Base-by-base conservation (phyloP, 2,888 invertebrate species). In the Platycheirus rosarum region DNA sequence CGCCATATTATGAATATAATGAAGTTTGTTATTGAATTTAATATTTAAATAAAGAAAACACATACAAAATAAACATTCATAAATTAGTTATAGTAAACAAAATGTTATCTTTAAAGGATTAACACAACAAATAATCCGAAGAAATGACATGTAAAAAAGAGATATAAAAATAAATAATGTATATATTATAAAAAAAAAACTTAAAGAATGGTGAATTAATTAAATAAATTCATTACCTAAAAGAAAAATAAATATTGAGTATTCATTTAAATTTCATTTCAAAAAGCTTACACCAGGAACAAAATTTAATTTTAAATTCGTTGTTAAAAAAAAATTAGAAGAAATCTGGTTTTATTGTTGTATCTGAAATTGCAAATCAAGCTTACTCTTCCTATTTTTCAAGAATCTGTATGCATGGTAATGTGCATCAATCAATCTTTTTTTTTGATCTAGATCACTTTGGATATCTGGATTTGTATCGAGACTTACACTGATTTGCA, bases 1-100 rank as follows among this genome's bases (percentile, higher is more conserved):
- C 68, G 82, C 82, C 82, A 82, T 82, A 77, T 82, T 49, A 68
- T 42, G 66, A 35, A 37, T 44, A 68, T 29, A 78, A 65, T 65
- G 55, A 76, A 80, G 66, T 80, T 80, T 80, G 80, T 80, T 80
- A 76, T 80, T 63, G 63, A 73, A 80, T 80, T 60, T 57, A 80
- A 70, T 80, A 69, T 69, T 65, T 65, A 75, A 80, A 75, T 69
- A 62, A 62, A 46, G 13, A 26, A 65, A 60, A 9, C 23, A 53
- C 2, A 32, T 44, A 60, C 11, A 49, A 44, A 53, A 63, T 44
- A 14, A 46, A 48, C 9, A 49, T 23, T 65, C 51, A 74, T 40
- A 20, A 65, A 40, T 79, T 75, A 74, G 14, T 65, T 53, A 79
- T 74, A 74, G 74, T 62, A 57, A 57, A 63, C 1, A 57, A 57